Base-by-base conservation (phyloP, 2,888 invertebrate species). In the Ophioninae sp. region DNA sequence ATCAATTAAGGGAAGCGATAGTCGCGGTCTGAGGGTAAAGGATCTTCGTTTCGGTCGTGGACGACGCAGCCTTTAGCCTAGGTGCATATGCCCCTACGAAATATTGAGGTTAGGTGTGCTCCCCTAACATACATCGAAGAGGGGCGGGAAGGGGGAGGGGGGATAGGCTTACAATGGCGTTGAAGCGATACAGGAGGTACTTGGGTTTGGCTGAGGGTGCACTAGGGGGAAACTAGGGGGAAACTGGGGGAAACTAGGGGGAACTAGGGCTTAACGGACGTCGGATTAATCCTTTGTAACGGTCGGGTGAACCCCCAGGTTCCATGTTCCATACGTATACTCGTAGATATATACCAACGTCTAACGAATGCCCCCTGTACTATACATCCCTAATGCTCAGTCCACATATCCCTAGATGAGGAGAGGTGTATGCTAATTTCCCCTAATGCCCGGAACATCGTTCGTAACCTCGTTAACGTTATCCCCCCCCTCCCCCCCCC, bases 1-100 rank as follows among this genome's bases (percentile, higher is more conserved):
- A 89, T 88, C 87, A 89, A 89, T 89, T 89, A 88, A 87, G 86
- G 82, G 65, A 78, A 82, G 81, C 82, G 85, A 83, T 84, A 83
- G 85, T 82, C 80, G 73, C 30, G 72, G 58, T 65, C 51, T 51
- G 51, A 51, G 72, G 67, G 67, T 59, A 81, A 75, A 75, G 75
- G 81, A 72, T 76, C 81, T 71, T 84, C 44, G 71, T 83, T 44
- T 23, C 23, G 76, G 59, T 71, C 73, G 71, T 75, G 77, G 75
- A 74, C 63, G 67, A 81, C 61, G 75, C 79, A 41, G 58, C 69
- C 69, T 23, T 39, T 69, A 20, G 51, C n/a, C 44, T 59, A 51
- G 68, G 59, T 56, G 68, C 56, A 67, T 63, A 39, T 3, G 13
- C 39, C 61, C 58, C 10, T 44, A 67, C 65, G 68, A 79, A 64